Evolutionary conservation across 2,797 vertebrate species (phyloP), one percentile per base, ranked within the genome.

Genomic region (Calcarius lapponicus): DNA sequence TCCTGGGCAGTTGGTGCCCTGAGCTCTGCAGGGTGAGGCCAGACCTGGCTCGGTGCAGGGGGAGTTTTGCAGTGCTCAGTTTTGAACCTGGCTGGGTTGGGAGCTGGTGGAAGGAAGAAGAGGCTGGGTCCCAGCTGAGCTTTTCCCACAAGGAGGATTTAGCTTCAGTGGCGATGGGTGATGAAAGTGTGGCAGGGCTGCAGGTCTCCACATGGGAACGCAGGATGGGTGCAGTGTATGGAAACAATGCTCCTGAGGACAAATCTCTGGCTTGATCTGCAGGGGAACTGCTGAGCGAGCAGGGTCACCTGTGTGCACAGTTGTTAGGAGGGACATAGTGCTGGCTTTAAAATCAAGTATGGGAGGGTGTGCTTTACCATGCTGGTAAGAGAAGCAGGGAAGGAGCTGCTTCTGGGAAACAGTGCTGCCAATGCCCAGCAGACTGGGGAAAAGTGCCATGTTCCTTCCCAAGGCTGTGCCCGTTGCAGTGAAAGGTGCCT

Each of bases 251-350:
- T 61, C 47, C 40, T 38, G 67, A 69, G 29, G 21, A 34, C 0
- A 0, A 74, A 72, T 66, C 54, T 13, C n/a, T 48, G 60, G 11
- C 8, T 76, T 76, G 43, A 82, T 67, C 67, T 2, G 0, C 10
- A 51, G n/a, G 14, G 22, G 18, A 92, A 7, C 25, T 64, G 8
- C 60, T 45, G 25, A 36, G n/a, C 5, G 13, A 64, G 32, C 12
- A 10, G n/a, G 7, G 16, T 53, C 29, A 65, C 16, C 25, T 36
- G 42, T 10, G 0, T n/a, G 32, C 26, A 7, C 3, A 2, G 64
- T 38, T 88, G 45, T 58, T 43, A 31, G 42, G 22, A 54, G 18
- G 50, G 53, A 28, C 43, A 8, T 1, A 7, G 47, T 48, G 17
- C 36, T 75, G 51, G 28, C 51, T 75, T 73, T 57, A 40, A 61